Evolutionary conservation across 2,888 invertebrate species (phyloP), one percentile per base, ranked within the genome.

Genomic region (Apoda limacodes): DNA sequence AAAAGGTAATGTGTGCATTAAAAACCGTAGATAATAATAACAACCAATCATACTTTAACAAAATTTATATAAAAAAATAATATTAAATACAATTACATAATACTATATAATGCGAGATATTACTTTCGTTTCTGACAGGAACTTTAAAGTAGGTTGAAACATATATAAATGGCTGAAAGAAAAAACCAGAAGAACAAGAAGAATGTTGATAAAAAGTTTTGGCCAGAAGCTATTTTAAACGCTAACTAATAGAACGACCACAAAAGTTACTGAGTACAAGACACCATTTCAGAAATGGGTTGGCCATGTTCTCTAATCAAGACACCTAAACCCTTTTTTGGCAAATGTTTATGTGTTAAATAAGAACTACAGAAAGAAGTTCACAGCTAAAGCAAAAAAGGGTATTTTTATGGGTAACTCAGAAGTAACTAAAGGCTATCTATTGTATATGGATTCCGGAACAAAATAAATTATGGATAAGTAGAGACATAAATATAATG

Each of bases 341-440:
- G 7, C 12, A 11, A 34, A 9, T 17, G 34, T 17, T 3, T 26
- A 29, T 14, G 29, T 29, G 6, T 5, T 32, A 9, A 22, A 14
- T 10, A 26, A 32, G 15, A 26, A 26, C 14, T 9, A 10, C 13
- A 28, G 21, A 23, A 10, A 25, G 28, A 25, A 35, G 22, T 17
- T 25, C 5, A 19, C 19, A 12, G 15, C n/a, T 5, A 33, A 28
- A 25, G 22, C 29, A 10, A 24, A 2, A 30, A 19, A 34, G 13
- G 23, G 23, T 9, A 22, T 34, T 23, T 24, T 30, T n/a, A 5
- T 35, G 4, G 30, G 35, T 14, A 30, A 30, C 28, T 23, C 27
- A n/a, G 19, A 27, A 31, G 7, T 19, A 14, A 14, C 30, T 22
- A 35, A 35, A 23, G 35, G 35, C 11, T 35, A 10, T 20, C 26